Percentiles rank a stretch among this genome's conserved stretches.
Evolutionary conservation across 2,113 vertebrate genomes (phyloP).

Genomic region (Bubo blakistoni): DNA sequence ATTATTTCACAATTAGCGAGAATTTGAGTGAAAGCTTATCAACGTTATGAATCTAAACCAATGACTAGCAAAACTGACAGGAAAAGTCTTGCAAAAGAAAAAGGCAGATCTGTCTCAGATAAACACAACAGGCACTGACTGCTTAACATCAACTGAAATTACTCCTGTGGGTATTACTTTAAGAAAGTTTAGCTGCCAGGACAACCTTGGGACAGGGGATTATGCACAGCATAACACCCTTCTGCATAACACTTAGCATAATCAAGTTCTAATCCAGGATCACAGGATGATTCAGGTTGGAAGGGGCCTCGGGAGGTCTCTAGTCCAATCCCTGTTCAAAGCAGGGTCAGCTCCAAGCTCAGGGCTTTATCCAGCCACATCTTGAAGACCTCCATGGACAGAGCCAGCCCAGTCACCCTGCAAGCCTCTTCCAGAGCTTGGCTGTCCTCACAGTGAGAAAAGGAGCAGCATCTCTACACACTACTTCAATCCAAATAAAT

Average conservation of each 20-base stretch:
- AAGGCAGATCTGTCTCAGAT: neutral
- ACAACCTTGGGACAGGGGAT: neutral
- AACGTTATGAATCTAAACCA: neutral
- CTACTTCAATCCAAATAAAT: neutral
- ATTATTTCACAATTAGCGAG: neutral
- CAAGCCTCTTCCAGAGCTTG: neutral
- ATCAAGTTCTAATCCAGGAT: neutral
- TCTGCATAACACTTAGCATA: neutral
- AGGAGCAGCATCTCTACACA: neutral
- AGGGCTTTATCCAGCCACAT: neutral
- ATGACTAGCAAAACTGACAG: neutral
- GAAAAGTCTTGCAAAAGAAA: slow-evolving; percentile 7
- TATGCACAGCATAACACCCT: neutral
- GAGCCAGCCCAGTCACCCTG: neutral
- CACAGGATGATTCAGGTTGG: neutral
- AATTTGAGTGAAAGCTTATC: neutral
- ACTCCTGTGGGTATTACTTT: neutral
- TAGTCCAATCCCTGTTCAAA: neutral
- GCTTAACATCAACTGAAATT: neutral
- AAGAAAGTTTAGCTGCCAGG: neutral
- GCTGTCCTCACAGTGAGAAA: rapidly evolving
- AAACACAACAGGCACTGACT: neutral
- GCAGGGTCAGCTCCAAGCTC: neutral
- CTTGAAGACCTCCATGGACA: neutral
- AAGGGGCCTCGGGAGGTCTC: neutral